phyloP scores from a whole-genome alignment of 1,140 invertebrate species.

The Heliconius hewitsoni region DNA sequence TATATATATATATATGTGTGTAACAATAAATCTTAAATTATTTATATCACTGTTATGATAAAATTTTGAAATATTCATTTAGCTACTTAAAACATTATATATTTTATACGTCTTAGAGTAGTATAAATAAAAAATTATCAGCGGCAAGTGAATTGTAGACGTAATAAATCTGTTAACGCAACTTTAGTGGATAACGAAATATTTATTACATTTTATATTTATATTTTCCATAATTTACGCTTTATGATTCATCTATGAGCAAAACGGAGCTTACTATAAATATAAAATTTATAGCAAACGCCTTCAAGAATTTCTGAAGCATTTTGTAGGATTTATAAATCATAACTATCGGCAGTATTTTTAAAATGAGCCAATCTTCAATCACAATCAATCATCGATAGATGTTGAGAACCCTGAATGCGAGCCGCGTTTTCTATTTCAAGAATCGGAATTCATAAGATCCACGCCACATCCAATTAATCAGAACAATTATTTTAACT shows the following conservation, averaged over 20 bases:
- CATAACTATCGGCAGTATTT: neutral
- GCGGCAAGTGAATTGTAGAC: neutral
- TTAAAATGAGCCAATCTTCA: conserved; percentile 11
- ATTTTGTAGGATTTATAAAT: conserved; percentile 5
- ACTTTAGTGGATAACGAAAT: neutral
- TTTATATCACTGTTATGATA: too few species aligned
- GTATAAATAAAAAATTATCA: neutral
- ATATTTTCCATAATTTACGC: neutral
- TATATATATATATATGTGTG: too few species aligned
- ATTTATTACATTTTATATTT: neutral
- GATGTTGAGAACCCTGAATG: neutral
- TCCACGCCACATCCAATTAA: conserved; percentile 23
- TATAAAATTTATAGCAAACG: neutral
- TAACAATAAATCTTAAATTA: too few species aligned
- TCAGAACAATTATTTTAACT: conserved; percentile 24
- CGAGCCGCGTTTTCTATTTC: conserved; percentile 10
- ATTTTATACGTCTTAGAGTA: neutral
- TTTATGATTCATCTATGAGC: neutral
- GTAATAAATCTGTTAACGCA: conserved; percentile 6
- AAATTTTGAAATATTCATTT: neutral
- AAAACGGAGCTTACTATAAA: neutral
- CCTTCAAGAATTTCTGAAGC: neutral
- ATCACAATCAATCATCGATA: conserved; percentile 11
- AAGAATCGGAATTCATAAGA: neutral
- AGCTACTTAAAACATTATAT: neutral